Evolutionary conservation across 1,140 invertebrate species (phyloP), one percentile per base, ranked within the genome.

Genomic region (Leptinotarsa defecta): DNA sequence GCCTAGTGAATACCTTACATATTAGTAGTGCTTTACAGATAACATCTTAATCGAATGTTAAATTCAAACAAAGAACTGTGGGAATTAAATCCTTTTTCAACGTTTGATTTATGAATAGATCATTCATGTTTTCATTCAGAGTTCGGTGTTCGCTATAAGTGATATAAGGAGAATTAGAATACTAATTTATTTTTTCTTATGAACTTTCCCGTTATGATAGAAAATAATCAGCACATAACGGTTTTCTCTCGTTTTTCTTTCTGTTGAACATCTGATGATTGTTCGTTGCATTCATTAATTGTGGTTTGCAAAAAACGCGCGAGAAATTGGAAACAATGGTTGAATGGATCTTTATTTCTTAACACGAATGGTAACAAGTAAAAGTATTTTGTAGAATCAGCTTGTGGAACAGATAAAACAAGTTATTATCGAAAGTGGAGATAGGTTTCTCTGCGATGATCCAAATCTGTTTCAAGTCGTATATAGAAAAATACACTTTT

Each of bases 161-260:
- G 52, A n/a, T 57, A 57, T 3, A 57, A 19, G 5, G 3, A 3
- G 15, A 57, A 57, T 57, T 19, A 19, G 52, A 57, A 57, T 57
- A 57, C n/a, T n/a, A 57, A 57, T 57, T 19, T 15, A 57, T 57
- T 57, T 57, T 57, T 57, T 34, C 27, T 57, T 57, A 57, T n/a
- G 15, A 57, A 57, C 52, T 57, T 57, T 57, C 52, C 52, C 52
- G 52, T 57, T 57, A 57, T 15, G 52, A 17, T 15, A 57, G 52
- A 5, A 6, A 57, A 57, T 4, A 57, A 57, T 57, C n/a, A 19
- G 52, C 27, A 34, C n/a, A 17, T 57, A 57, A 57, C 52, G 52
- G n/a, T 57, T 57, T 57, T 57, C 52, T 57, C 52, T 57, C n/a
- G 52, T 57, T 57, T 57, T 57, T 57, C 52, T 15, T 43, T 43